Evolutionary conservation across 2,797 vertebrate genomes (phyloP).

Genomic region (Leptoclinus maculatus): DNA sequence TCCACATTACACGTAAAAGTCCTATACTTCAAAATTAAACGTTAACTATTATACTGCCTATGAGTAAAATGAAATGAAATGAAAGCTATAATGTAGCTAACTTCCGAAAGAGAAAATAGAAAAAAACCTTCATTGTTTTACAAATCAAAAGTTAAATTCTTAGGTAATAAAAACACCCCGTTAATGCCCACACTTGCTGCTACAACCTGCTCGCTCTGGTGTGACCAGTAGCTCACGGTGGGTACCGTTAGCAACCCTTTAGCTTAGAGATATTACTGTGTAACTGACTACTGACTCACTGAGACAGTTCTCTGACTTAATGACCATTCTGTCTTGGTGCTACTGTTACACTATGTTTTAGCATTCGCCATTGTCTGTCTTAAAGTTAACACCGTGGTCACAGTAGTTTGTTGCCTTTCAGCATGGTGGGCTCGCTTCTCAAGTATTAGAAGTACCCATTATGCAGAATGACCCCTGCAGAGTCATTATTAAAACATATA

Average conservation of each 20-base stretch:
- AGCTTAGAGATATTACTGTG: not conserved
- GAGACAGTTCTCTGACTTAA: not conserved
- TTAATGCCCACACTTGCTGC: no score
- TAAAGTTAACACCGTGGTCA: not conserved
- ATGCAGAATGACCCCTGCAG: not conserved
- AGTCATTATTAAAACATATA: not conserved
- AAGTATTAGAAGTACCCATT: not conserved
- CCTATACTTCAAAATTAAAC: no score
- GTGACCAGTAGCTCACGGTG: not conserved
- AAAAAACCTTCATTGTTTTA: not conserved
- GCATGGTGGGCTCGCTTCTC: not conserved
- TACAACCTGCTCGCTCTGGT: no score
- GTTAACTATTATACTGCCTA: not conserved
- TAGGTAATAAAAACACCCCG: not conserved
- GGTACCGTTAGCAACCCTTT: not conserved
- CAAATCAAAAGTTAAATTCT: not conserved
- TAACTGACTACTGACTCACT: not conserved
- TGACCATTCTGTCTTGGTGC: not conserved
- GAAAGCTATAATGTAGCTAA: not conserved
- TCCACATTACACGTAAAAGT: no score
- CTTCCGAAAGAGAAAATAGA: not conserved
- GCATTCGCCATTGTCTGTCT: no score
- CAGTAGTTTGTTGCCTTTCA: not conserved
- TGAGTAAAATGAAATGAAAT: not conserved
- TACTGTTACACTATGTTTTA: not conserved